A percentile compares a stretch with the other conserved stretches of the same genome.
phyloP scores from a whole-genome alignment of 1,140 invertebrate species.

The Notospermus geniculatus region DNA sequence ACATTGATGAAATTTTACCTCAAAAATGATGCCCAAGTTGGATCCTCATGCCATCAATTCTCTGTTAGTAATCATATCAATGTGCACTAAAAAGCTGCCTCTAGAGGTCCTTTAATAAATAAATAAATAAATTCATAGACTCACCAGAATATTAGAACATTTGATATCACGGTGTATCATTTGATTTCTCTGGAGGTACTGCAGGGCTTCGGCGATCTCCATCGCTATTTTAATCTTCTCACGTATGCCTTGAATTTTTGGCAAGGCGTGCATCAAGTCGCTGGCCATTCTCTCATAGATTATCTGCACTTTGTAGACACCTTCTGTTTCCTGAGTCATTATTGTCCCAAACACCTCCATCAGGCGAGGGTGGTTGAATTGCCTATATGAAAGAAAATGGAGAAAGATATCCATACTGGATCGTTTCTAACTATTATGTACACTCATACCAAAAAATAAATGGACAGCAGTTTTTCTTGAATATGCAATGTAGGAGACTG shows the following conservation, averaged over 20 bases:
- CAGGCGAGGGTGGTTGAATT: conserved; percentile 1
- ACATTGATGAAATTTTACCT: no score
- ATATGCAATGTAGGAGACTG: no score
- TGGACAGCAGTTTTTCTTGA: no score
- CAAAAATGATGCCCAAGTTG: no score
- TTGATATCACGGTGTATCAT: conserved; percentile 17
- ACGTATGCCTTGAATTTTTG: neutral
- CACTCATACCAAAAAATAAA: no score
- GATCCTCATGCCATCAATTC: no score
- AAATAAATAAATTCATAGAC: no score
- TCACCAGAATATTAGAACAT: conserved; percentile 13
- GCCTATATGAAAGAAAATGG: neutral
- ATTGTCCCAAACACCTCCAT: conserved; percentile 1
- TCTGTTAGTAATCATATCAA: no score
- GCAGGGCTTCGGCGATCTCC: conserved; percentile 5
- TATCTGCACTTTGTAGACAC: neutral
- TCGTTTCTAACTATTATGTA: no score
- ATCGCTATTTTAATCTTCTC: conserved; percentile 9
- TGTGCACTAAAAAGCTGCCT: no score
- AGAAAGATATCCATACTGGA: no score
- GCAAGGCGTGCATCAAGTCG: conserved; percentile 5
- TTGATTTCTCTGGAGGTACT: conserved; percentile 3
- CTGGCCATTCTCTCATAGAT: neutral
- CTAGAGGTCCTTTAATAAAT: no score
- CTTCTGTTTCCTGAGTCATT: neutral